These are phyloP conservation scores for Echinometra lucunter DNA, from an alignment of 53 echinoderm and acorn worm genomes.

Conservation along the genomic window DNA sequence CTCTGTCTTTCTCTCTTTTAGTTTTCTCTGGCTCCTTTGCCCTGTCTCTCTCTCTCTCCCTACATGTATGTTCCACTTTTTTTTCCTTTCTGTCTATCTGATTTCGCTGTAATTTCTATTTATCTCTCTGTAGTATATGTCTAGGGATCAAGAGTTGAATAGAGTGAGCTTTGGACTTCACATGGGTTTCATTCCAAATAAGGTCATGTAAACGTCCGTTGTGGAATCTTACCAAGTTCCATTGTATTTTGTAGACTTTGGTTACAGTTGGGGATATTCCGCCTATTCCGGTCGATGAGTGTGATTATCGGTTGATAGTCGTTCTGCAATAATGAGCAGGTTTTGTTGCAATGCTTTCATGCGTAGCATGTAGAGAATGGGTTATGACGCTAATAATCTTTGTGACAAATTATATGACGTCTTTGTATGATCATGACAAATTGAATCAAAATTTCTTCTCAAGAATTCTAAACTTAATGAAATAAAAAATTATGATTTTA, in stretches of 20 bases:
- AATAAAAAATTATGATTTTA: no score
- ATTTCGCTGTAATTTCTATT: no score
- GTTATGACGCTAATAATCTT: neutral
- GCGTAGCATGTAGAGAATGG: neutral
- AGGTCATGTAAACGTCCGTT: constrained; percentile 24
- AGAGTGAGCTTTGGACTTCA: constrained; percentile 21
- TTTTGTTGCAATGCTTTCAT: neutral
- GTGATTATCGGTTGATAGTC: neutral
- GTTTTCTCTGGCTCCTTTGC: neutral
- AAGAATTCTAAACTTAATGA: neutral
- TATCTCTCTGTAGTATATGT: neutral
- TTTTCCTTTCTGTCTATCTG: neutral
- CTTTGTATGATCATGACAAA: neutral
- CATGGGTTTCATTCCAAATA: constrained; percentile 29
- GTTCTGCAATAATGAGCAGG: neutral
- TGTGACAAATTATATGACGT: constrained; percentile 14
- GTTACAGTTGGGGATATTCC: neutral
- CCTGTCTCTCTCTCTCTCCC: neutral
- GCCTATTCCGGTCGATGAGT: neutral
- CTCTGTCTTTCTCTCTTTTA: neutral
- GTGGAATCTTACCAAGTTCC: no score
- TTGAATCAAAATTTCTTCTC: neutral
- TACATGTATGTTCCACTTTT: neutral
- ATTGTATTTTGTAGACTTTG: constrained; percentile 24
- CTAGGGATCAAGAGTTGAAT: neutral